Base-by-base conservation (phyloP, 1,140 invertebrate species). In the Euura lappo region DNA sequence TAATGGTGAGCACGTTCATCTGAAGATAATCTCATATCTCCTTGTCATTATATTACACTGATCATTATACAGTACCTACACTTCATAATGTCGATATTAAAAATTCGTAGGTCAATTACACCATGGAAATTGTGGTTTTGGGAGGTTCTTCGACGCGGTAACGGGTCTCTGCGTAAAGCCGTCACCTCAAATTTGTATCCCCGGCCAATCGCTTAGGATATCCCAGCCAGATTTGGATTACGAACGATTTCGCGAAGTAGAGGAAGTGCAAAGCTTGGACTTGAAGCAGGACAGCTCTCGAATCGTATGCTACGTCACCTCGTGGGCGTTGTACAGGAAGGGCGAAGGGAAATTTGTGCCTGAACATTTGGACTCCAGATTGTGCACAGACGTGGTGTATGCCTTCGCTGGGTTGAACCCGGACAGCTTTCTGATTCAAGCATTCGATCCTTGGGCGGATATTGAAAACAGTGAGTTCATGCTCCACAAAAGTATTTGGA, bases 361-460 rank as follows among this genome's bases (percentile, higher is more conserved):
- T 0, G 96, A 97, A 86, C 90, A 95, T 76, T 85, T 98, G 1
- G 94, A 97, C 79, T 89, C 92, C 0, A 86, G 88, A 64, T 89
- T 98, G 0, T 98, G 97, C 80, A 96, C 95, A 0, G 95, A 97
- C 77, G 88, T 98, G 3, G 90, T 98, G 10, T 98, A 98, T 78
- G 95, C 96, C 0, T 98, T 97, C 83, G 95, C 95, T n/a, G 93
- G 92, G 8, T 84, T 97, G 13, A 94, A 96, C 81, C 92, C 94
- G 0, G 91, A 95, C 46, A 93, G 90, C 4, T 85, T 96, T 2
- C 83, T 91, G 1, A 90, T 96, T 4, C 93, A 93, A 45, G 89
- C 94, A 68, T 94, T 95, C 69, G 96, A 97, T 88, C 91, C 93
- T 11, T 95, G 93, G 93, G 92, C 93, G 4, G 96, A 97, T 85